These are phyloP conservation scores for Perognathus longimembris DNA, from an alignment of 2,113 vertebrate genomes.

Conservation along the genomic window DNA sequence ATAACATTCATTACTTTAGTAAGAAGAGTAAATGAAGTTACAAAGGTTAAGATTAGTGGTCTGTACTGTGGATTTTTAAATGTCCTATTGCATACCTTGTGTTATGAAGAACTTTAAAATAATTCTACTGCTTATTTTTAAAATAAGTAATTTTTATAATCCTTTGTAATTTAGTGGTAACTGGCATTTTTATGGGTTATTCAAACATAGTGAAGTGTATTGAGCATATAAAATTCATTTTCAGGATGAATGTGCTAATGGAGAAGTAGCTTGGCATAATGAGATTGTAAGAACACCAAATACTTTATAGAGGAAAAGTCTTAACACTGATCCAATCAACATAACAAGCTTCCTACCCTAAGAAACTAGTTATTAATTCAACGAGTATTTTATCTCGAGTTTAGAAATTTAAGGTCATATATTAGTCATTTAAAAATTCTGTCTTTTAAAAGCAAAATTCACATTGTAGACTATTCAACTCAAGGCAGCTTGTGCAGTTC, in stretches of 20 bases:
- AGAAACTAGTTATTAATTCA: not conserved
- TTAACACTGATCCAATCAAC: no score
- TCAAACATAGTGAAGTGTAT: not conserved
- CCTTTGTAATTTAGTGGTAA: not conserved
- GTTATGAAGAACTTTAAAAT: not conserved
- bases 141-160: not conserved
- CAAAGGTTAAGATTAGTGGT: not conserved
- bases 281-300: not conserved
- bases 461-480: not conserved
- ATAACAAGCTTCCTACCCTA: not conserved
- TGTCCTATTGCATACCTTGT: not conserved
- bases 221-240: not conserved
- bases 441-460: not conserved
- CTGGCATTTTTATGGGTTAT: not conserved
- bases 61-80: not conserved
- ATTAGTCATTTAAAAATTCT: not conserved
- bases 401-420: not conserved
- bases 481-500: not conserved
- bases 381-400: not conserved
- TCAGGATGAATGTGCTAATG: not conserved
- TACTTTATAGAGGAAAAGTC: not conserved
- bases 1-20: not conserved
- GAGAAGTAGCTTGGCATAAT: not conserved
- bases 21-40: not conserved
- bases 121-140: not conserved